A percentile compares a stretch with the other conserved stretches of the same genome.
These are phyloP conservation scores for Hylaeus anthracinus DNA, from an alignment of 1,140 invertebrate species.

Conservation along the genomic window DNA sequence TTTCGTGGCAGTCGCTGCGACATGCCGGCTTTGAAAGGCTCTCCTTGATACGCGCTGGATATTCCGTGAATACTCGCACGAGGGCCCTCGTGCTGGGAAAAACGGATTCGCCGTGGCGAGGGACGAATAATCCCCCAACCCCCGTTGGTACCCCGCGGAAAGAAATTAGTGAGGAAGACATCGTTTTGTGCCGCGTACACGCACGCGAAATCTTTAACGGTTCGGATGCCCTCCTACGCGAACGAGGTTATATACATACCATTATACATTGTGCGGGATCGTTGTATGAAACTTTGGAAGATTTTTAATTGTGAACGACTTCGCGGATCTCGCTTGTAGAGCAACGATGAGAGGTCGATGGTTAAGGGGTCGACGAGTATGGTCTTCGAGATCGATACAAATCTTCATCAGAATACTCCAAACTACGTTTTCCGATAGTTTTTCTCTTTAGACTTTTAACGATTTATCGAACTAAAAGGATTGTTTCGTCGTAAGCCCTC, in stretches of 20 bases:
- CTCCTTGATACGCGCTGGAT: constrained; percentile 45
- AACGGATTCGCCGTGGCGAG: constrained; percentile 3
- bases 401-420: too few species aligned
- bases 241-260: not conserved
- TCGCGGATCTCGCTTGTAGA: constrained; percentile 9
- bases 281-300: not conserved
- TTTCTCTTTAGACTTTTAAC: too few species aligned
- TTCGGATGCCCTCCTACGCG: not conserved
- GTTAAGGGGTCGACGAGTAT: too few species aligned
- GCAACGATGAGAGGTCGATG: too few species aligned
- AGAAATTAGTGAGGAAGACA: constrained; percentile 45
- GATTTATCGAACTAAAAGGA: too few species aligned
- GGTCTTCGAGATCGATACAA: too few species aligned
- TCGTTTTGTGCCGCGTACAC: constrained; percentile 28
- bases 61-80: constrained; percentile 34
- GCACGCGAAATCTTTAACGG: constrained; percentile 28
- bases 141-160: not conserved
- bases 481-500: too few species aligned
- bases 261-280: not conserved
- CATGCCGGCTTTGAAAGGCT: constrained; percentile 24
- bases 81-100: constrained; percentile 33
- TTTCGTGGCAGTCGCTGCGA: constrained; percentile 27
- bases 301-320: constrained; percentile 29
- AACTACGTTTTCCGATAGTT: too few species aligned
- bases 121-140: constrained; percentile 18